Evolutionary conservation across 2,113 vertebrate species (phyloP), one percentile per base, ranked within the genome.

Genomic region (Donacobius atricapilla): DNA sequence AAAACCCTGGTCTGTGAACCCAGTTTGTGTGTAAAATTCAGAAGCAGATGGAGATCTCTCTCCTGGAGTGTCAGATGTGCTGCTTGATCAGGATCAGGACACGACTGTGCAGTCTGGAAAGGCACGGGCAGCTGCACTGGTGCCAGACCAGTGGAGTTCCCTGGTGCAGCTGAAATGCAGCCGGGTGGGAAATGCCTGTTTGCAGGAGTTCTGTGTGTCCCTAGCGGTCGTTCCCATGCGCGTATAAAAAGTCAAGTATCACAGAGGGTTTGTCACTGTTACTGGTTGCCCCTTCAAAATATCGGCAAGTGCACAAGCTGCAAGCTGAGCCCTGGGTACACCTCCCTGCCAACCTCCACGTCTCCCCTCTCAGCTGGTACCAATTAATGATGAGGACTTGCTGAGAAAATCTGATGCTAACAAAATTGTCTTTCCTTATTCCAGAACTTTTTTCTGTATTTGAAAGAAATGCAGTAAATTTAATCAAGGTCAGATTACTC

Each of bases 171-270:
- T 50, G 5, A 30, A 81, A 70, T 12, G 66, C 71, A 80, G 60
- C 75, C 51, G 0, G 0, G 33, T 30, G 53, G 56, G 30, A 44
- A 35, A n/a, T 40, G 71, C 42, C 30, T 6, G 31, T 40, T 18
- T 39, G 13, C 37, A 85, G 70, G 42, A n/a, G 91, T 48, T 60
- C 45, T 96, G 96, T 96, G 96, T 72, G 51, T 89, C 77, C 76
- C 0, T 0, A 96, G 96, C 69, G 8, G 80, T 92, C 8, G 0
- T 37, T 81, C 63, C 56, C 37, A 5, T 14, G 37, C 8, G 0
- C 0, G 15, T 92, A 47, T 58, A 79, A 83, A 89, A 88, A 76
- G 40, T 79, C 66, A 88, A 88, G 85, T 88, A 30, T 81, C 37
- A 19, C 23, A 15, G n/a, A 54, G 17, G 9, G 13, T 1, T 61